phyloP scores from a whole-genome alignment of 2,797 vertebrate genomes.

The Cyclura pinguis region DNA sequence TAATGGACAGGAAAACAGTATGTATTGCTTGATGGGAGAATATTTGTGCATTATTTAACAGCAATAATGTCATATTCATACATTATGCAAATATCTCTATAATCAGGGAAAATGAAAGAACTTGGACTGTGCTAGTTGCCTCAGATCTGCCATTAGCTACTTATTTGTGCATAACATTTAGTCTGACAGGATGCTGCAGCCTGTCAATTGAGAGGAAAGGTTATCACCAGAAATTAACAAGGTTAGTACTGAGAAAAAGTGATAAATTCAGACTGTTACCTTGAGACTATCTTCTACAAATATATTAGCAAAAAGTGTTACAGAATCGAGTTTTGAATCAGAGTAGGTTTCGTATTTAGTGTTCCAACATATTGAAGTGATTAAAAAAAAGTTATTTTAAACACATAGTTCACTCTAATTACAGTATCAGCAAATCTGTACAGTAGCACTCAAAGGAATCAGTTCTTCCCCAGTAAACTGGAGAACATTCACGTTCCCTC shows the following conservation, averaged over 20 bases:
- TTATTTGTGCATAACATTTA: constrained; percentile 80
- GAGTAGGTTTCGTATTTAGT: constrained; percentile 1
- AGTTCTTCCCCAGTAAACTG: constrained; percentile 20
- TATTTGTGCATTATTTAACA: constrained; percentile 87
- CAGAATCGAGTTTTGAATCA: constrained; percentile 58
- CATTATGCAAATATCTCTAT: constrained; percentile 84
- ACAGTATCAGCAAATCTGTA: constrained; percentile 50
- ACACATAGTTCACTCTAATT: constrained; percentile 38
- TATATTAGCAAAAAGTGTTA: constrained; percentile 75
- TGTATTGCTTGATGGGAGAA: constrained; percentile 81
- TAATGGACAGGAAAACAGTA: constrained; percentile 79
- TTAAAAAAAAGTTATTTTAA: constrained; percentile 12
- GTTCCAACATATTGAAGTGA: not conserved
- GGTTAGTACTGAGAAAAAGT: constrained; percentile 74
- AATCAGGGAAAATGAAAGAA: constrained; percentile 82
- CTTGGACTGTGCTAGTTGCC: constrained; percentile 75
- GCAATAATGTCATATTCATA: constrained; percentile 85
- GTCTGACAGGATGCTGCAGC: constrained; percentile 56
- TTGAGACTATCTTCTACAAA: constrained; percentile 72
- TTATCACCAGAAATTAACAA: constrained; percentile 73
- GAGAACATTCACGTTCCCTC: constrained; percentile 35
- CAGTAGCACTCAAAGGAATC: constrained; percentile 57
- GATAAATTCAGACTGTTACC: constrained; percentile 64
- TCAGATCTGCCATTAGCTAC: constrained; percentile 80
- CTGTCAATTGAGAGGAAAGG: constrained; percentile 68